Evolutionary conservation across 2,797 vertebrate genomes (phyloP).

Genomic region (Tapirus indicus): DNA sequence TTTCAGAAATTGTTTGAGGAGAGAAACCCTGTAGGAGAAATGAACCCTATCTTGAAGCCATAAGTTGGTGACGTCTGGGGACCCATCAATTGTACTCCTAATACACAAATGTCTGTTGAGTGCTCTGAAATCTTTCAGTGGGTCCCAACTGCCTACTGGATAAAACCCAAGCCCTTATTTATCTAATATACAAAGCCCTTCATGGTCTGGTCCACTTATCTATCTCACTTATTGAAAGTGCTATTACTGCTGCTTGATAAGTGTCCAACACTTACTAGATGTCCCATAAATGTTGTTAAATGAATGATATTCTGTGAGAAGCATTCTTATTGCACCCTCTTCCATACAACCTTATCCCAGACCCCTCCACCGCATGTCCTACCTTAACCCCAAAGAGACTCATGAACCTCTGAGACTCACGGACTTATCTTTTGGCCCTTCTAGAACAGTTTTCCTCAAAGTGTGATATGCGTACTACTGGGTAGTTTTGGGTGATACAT

Average conservation of each 20-base stretch:
- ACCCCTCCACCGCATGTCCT: neutral
- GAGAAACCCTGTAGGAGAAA: neutral
- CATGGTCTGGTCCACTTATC: neutral
- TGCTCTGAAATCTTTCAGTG: neutral
- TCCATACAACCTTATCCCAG: neutral
- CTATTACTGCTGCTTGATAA: neutral
- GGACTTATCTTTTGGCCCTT: neutral
- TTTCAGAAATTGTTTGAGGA: neutral
- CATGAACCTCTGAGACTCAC: neutral
- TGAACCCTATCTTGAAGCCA: neutral
- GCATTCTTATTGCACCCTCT: neutral
- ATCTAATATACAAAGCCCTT: neutral
- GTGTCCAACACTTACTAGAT: neutral
- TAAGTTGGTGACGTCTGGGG: neutral
- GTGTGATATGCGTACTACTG: neutral
- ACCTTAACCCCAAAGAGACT: neutral
- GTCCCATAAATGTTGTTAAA: neutral
- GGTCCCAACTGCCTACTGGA: neutral
- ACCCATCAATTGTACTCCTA: neutral
- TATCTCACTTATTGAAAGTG: neutral
- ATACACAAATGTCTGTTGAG: neutral
- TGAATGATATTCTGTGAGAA: neutral
- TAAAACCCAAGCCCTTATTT: slow-evolving; percentile 13
- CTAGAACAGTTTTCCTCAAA: neutral
- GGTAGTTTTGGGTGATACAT: neutral